Evolutionary conservation across 2,113 vertebrate species (phyloP).

Genomic region (Vombatus ursinus): DNA sequence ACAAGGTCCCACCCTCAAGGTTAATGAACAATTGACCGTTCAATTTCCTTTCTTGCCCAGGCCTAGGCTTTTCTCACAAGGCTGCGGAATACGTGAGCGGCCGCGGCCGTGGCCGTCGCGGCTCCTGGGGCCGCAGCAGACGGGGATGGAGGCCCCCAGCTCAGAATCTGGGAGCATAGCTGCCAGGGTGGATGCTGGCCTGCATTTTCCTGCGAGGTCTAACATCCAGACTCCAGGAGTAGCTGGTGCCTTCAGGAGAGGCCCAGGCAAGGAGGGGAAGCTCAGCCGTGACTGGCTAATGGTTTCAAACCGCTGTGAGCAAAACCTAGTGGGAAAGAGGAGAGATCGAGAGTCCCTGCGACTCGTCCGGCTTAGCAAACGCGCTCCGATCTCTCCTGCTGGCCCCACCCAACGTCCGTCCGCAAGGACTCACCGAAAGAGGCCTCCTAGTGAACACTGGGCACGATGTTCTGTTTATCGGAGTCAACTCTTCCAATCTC

Average conservation of each 20-base stretch:
- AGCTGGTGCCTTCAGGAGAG: background rate
- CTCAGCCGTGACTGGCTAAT: background rate
- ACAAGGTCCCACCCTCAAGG: background rate
- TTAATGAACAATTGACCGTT: background rate
- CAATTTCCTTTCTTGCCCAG: background rate
- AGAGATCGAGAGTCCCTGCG: background rate
- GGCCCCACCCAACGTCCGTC: fast-evolving
- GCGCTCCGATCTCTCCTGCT: background rate
- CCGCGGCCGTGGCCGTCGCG: fast-evolving
- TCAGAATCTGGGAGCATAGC: fast-evolving
- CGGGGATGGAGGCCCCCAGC: background rate
- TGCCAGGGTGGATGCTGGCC: background rate
- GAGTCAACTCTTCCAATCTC: background rate
- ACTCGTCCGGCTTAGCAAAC: background rate
- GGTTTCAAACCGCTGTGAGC: background rate
- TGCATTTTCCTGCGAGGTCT: background rate
- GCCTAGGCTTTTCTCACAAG: background rate
- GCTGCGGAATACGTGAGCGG: background rate
- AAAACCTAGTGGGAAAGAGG: background rate
- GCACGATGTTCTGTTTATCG: background rate
- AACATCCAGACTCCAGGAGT: background rate
- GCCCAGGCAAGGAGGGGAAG: background rate
- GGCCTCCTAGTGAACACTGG: background rate
- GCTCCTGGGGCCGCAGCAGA: background rate
- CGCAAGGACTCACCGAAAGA: fast-evolving